phyloP scores from a whole-genome alignment of 2,888 invertebrate genomes.

The Penaeus monodon region DNA sequence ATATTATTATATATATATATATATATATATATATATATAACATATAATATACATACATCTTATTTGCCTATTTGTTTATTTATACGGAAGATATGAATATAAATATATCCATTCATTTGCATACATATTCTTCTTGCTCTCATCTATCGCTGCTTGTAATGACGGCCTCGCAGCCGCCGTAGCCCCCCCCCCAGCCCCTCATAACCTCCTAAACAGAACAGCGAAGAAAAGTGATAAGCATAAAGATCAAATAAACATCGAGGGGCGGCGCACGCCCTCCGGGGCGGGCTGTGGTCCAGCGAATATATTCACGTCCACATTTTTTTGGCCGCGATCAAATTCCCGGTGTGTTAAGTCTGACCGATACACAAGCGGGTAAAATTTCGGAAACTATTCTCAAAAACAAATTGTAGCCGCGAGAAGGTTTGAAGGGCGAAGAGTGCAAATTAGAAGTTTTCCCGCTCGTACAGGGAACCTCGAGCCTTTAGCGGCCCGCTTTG shows the following conservation, averaged over 20 bases:
- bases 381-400: constrained; percentile 54
- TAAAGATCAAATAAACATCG: too few species aligned
- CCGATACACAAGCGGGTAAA: constrained; percentile 42
- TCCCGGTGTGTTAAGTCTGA: constrained; percentile 21
- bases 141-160: background rate
- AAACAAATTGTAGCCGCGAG: constrained; percentile 57
- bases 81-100: background rate
- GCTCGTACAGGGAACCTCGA: constrained; percentile 40
- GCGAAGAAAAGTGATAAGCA: too few species aligned
- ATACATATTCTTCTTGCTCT: too few species aligned
- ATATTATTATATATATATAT: too few species aligned
- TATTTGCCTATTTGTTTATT: too few species aligned
- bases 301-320: background rate
- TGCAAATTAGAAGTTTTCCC: constrained; percentile 57
- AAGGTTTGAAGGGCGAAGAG: constrained; percentile 56
- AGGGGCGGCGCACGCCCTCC: background rate
- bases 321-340: constrained; percentile 13
- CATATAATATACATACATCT: too few species aligned
- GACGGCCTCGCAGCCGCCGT: background rate
- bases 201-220: too few species aligned
- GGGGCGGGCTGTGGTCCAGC: constrained; percentile 15
- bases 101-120: background rate
- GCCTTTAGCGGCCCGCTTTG: background rate
- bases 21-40: too few species aligned
- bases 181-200: too few species aligned